These are phyloP conservation scores for Hippolais icterina DNA, from an alignment of 2,113 vertebrate genomes.

Conservation along the genomic window DNA sequence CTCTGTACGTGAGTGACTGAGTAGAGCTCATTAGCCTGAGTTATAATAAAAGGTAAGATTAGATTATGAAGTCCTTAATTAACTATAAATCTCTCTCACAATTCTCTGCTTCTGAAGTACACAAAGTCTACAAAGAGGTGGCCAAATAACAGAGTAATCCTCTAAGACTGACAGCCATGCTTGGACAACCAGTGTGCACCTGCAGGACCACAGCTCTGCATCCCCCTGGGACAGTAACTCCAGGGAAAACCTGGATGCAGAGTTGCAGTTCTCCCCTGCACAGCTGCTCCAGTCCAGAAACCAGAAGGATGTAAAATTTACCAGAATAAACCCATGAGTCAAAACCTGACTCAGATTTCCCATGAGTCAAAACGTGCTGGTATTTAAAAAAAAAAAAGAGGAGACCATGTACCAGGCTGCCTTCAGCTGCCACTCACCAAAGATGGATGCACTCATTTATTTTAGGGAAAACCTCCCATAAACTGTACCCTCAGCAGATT, in stretches of 20 bases:
- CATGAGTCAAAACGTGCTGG: background rate
- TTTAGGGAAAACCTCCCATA: background rate
- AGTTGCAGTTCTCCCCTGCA: background rate
- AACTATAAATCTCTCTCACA: background rate
- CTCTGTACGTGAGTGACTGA: background rate
- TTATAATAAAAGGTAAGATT: background rate
- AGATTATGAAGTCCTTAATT: background rate
- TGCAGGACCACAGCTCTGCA: background rate
- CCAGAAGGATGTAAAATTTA: background rate
- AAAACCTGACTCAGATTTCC: background rate
- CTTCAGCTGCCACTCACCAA: background rate
- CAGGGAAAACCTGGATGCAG: background rate
- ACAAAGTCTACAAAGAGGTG: background rate
- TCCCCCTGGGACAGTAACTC: background rate
- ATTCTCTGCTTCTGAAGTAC: background rate
- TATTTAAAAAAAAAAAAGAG: background rate
- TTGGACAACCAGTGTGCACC: background rate
- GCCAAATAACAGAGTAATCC: background rate
- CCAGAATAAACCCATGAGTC: background rate
- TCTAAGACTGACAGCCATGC: background rate
- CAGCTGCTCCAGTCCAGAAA: background rate
- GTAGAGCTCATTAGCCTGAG: background rate
- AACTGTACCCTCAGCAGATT: background rate
- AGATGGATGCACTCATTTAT: background rate
- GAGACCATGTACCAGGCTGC: background rate